These are phyloP conservation scores for Talpa occidentalis DNA, from an alignment of 2,113 vertebrate species.

Conservation along the genomic window DNA sequence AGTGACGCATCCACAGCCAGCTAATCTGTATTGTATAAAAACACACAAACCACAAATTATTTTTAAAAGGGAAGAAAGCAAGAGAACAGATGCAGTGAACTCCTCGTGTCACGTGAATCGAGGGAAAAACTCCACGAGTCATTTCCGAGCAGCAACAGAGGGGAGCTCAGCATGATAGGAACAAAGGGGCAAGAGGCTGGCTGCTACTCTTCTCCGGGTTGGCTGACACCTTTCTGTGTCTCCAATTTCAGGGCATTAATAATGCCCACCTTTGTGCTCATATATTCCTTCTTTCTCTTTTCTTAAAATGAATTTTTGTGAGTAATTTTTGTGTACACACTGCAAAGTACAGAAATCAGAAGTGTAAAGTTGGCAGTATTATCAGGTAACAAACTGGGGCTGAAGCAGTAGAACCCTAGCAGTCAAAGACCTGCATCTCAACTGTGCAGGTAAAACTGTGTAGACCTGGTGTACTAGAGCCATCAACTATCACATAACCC, in stretches of 20 bases:
- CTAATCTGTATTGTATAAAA: constrained; percentile 74
- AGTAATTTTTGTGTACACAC: not conserved
- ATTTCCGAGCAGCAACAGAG: not conserved
- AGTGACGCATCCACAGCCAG: constrained; percentile 54
- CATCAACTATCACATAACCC: not conserved
- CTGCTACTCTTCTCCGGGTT: accelerated
- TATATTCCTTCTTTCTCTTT: not conserved
- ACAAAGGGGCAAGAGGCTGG: accelerated
- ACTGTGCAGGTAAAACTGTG: no score
- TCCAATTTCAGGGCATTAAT: not conserved
- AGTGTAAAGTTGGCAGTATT: accelerated
- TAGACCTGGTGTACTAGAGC: not conserved
- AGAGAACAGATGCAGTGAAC: constrained; percentile 47
- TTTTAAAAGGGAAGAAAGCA: constrained; percentile 73
- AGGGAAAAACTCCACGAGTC: not conserved
- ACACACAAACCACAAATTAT: constrained; percentile 78
- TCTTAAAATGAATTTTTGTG: not conserved
- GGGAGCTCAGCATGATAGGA: not conserved
- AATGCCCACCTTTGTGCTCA: not conserved
- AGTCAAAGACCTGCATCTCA: not conserved
- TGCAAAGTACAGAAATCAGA: not conserved
- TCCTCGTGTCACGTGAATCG: not conserved
- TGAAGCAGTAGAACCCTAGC: accelerated
- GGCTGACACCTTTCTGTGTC: not conserved
- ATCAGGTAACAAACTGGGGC: not conserved